Base-by-base conservation (phyloP, 2,113 vertebrate species). In the Forbesichthys papilliferus region DNA sequence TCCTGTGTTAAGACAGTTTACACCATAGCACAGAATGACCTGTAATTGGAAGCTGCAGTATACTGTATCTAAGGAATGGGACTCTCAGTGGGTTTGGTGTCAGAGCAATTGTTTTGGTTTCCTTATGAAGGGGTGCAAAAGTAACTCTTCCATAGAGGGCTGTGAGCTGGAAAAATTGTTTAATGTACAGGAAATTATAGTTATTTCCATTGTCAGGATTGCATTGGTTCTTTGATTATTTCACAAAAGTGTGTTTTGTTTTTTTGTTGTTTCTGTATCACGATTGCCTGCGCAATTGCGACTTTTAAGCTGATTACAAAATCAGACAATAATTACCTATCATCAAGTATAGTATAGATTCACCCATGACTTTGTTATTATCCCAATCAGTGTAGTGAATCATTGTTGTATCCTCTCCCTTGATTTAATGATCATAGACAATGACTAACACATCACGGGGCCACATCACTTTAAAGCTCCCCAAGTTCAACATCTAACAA, bases 1-100 rank as follows among this genome's bases (percentile, higher is more conserved):
- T 84, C 69, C 36, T 59, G 14, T 86, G 89, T 89, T 89, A 85
- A 82, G 89, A 90, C 83, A 87, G 83, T 75, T 82, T 81, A 74
- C 72, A 46, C 70, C 71, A 65, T 61, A 9, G 58, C 70, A 16
- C 60, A 68, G 81, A 82, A 85, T 87, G 75, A 84, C 66, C 60
- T 5, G 77, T 89, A 81, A 89, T 87, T 89, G 61, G 82, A 83
- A 73, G 68, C 80, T 62, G 77, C 77, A 69, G 48, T 85, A 66
- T 74, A 69, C 83, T 79, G 57, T 56, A 74, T 78, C 70, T 77
- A 59, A 65, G 48, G 56, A 59, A 61, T n/a, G 55, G 56, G 66
- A 69, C 68, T 69, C 14, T 18, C 64, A 13, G 36, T 63, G 60
- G 54, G 73, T 75, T 66, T 42, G 68, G 36, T 42, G 36, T 42